Evolutionary conservation across 1,140 invertebrate species (phyloP), one percentile per base, ranked within the genome.

Genomic region (Tribolium madens): DNA sequence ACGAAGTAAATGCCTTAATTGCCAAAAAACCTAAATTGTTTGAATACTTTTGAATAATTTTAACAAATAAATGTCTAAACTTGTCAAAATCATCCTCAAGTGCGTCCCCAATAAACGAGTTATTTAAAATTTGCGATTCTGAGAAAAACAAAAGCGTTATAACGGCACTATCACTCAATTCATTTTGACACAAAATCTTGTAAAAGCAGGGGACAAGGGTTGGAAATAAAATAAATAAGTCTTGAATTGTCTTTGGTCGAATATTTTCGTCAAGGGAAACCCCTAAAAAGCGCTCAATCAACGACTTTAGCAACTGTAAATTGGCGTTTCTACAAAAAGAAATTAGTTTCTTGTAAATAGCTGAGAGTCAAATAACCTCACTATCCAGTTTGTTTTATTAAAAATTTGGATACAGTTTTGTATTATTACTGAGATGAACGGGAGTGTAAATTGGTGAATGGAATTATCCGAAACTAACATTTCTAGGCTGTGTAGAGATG

Each of bases 231-330:
- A 48, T 18, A 42, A 81, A 77, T 7, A 81, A 48, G 72, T 81
- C 79, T 47, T 77, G 57, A 0, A 80, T 76, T 10, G 68, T 60
- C 60, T 80, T 80, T n/a, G 80, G 68, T n/a, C 80, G 71, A 7
- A 68, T 77, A 15, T 53, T 76, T 17, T 14, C 13, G 1, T 73
- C 70, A 9, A 79, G 69, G 2, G 48, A 53, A 31, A 81, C 80
- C 1, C 80, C 80, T 21, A 78, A 73, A 42, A 80, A 76, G 10
- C 80, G 46, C 13, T 81, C 79, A 13, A 81, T 81, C n/a, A 81
- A 36, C 7, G 80, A 68, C 47, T 78, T 80, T 4, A 73, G 50
- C 10, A 81, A 46, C 46, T 81, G 80, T 13, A 80, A 57, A 64
- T 80, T 46, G 7, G 80, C 80, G 48, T 81, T 81, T n/a, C 80